These are phyloP conservation scores for Zoanthus sansibaricus DNA, from an alignment of 92 coral and sea anemone genomes.

Conservation along the genomic window DNA sequence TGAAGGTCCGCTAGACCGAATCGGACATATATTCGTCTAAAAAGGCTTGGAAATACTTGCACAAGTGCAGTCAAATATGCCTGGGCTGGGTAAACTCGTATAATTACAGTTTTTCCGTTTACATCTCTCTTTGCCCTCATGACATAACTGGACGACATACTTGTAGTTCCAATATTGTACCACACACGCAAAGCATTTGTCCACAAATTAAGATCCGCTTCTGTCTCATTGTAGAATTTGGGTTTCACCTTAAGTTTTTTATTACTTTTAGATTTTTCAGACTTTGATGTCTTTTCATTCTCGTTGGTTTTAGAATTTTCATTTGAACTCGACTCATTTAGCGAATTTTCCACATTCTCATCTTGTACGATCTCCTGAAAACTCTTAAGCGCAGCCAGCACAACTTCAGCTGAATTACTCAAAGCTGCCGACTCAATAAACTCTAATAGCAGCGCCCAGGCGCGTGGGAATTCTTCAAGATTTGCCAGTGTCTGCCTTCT, in stretches of 20 bases:
- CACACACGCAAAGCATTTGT: constrained; percentile 97
- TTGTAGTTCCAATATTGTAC: constrained; percentile 87
- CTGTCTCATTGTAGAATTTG: constrained; percentile 90
- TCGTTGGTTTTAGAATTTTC: constrained; percentile 56
- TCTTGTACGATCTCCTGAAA: constrained; percentile 98
- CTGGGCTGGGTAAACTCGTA: constrained; percentile 82
- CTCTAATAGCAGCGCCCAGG: constrained; percentile 97
- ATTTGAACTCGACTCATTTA: constrained; percentile 56
- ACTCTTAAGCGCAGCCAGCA: constrained; percentile 96
- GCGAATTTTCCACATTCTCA: constrained; percentile 55
- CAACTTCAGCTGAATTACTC: constrained; percentile 97
- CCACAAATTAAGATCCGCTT: constrained; percentile 96
- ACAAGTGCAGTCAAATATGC: constrained; percentile 88
- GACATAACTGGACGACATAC: constrained; percentile 69
- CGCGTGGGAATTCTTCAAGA: constrained; percentile 97
- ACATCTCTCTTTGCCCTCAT: constrained; percentile 86
- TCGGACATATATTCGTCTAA: constrained; percentile 87
- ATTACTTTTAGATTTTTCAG: constrained; percentile 56
- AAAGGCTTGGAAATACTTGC: constrained; percentile 89
- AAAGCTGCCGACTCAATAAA: constrained; percentile 97
- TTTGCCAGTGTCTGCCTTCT: constrained; percentile 96
- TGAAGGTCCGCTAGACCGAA: constrained; percentile 98
- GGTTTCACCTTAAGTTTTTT: constrained; percentile 90
- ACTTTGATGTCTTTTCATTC: constrained; percentile 5
- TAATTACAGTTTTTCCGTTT: constrained; percentile 80